phyloP scores from a whole-genome alignment of 2,888 invertebrate species.

The Seira ritae region DNA sequence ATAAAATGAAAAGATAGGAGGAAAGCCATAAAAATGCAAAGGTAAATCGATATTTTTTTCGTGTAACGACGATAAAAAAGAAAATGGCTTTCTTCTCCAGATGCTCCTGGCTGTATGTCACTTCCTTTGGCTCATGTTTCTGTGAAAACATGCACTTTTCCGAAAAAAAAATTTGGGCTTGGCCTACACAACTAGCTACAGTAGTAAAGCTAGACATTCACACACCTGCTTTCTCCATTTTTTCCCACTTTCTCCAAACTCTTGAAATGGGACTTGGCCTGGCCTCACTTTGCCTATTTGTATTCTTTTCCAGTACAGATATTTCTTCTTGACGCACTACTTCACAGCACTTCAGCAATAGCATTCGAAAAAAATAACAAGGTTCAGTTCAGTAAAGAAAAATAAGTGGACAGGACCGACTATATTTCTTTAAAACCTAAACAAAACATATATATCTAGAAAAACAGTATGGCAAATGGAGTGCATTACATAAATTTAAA shows the following conservation, averaged over 20 bases:
- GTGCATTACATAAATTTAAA: too few relatives aligned
- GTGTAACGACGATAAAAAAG: slow-evolving; percentile 36
- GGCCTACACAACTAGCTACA: neutral
- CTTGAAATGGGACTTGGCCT: neutral
- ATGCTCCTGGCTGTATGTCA: slow-evolving; percentile 59
- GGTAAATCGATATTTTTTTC: slow-evolving; percentile 53
- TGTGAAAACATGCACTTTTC: neutral
- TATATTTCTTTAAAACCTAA: neutral
- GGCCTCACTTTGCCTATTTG: too few relatives aligned
- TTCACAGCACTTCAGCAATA: neutral
- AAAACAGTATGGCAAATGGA: too few relatives aligned
- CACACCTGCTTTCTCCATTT: slow-evolving; percentile 18
- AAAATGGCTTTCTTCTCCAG: slow-evolving; percentile 57
- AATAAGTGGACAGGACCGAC: slow-evolving; percentile 19
- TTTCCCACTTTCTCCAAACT: neutral
- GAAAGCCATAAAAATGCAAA: slow-evolving; percentile 61
- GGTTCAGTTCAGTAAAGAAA: slow-evolving; percentile 26
- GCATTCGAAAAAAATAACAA: slow-evolving; percentile 18
- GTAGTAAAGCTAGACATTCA: neutral
- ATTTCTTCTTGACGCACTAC: neutral
- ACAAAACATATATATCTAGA: too few relatives aligned
- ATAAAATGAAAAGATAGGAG: slow-evolving; percentile 17
- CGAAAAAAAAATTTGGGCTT: neutral
- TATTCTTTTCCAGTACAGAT: neutral
- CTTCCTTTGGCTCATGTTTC: slow-evolving; percentile 23